Base-by-base conservation (phyloP, 2,797 vertebrate species). In the Melanotaenia pygmaea region DNA sequence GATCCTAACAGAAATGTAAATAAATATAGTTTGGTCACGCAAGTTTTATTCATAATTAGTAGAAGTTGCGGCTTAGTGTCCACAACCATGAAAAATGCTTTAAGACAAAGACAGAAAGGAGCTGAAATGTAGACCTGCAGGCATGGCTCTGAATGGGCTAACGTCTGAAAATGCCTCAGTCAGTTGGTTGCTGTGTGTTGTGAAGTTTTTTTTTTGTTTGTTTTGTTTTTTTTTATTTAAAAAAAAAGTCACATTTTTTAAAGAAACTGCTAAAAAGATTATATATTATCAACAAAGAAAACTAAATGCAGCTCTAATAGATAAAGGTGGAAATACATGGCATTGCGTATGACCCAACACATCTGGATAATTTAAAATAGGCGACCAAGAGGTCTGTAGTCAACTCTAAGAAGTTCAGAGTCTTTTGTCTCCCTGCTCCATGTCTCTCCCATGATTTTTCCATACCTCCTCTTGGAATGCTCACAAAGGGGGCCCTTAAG, bases 11-110 rank as follows among this genome's bases (percentile, higher is more conserved):
- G 80, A 86, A 85, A 56, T 73, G 75, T 86, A 77, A 92, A 93
- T 93, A 92, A 92, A 92, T 93, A 92, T 79, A 87, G 85, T 94
- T 94, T 93, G 92, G 91, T 94, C 93, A 91, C 86, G 91, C 89
- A 65, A 59, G 85, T 85, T 91, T 92, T 91, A 93, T 91, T 93
- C 75, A 72, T 75, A 81, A 86, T 88, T 85, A 91, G 84, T 84
- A 86, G 71, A 88, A 74, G 84, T 65, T 68, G 80, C 50, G 74
- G 78, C 86, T 85, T 79, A 83, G 77, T 72, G 76, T 86, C 90
- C 84, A 78, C 84, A 87, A 81, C 54, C 38, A 56, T 16, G 34
- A 69, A 65, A 51, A 77, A 78, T 3, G 59, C 71, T 72, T 85
- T 84, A 89, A 89, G 76, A 90, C 85, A 84, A 67, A 86, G 62